These are phyloP conservation scores for Chlorodrepanis virens DNA, from an alignment of 2,113 vertebrate genomes.

Conservation along the genomic window DNA sequence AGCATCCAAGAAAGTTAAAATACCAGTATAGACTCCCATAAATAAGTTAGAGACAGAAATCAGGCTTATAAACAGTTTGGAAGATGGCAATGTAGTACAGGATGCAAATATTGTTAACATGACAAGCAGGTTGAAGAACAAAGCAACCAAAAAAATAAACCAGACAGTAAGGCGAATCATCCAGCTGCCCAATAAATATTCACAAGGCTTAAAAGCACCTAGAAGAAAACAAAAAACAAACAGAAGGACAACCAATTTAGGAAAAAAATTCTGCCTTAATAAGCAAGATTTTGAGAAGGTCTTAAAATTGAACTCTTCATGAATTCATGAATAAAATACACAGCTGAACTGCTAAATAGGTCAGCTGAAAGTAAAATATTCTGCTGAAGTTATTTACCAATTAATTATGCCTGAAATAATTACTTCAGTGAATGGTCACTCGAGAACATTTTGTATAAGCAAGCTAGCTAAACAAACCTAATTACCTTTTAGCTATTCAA, in stretches of 20 bases:
- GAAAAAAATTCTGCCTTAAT: background rate
- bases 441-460: background rate
- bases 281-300: constrained; percentile 14
- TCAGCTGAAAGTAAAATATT: background rate
- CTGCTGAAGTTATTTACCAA: constrained; percentile 24
- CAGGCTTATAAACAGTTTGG: constrained; percentile 87
- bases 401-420: constrained; percentile 49
- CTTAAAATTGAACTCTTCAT: background rate
- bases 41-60: constrained; percentile 91
- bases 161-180: constrained; percentile 98
- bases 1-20: constrained; percentile 86
- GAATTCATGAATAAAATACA: background rate
- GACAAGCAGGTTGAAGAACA: constrained; percentile 92
- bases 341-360: constrained; percentile 16
- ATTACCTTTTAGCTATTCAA: constrained; percentile 4
- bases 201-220: constrained; percentile 98
- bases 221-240: constrained; percentile 23
- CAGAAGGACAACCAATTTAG: background rate
- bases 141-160: constrained; percentile 95
- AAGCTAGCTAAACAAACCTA: constrained; percentile 13
- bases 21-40: constrained; percentile 88
- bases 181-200: constrained; percentile 96
- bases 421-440: constrained; percentile 1
- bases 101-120: constrained; percentile 83
- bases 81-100: constrained; percentile 74